Evolutionary conservation across 2,888 invertebrate species (phyloP), one percentile per base, ranked within the genome.

Genomic region (Aphidius colemani): DNA sequence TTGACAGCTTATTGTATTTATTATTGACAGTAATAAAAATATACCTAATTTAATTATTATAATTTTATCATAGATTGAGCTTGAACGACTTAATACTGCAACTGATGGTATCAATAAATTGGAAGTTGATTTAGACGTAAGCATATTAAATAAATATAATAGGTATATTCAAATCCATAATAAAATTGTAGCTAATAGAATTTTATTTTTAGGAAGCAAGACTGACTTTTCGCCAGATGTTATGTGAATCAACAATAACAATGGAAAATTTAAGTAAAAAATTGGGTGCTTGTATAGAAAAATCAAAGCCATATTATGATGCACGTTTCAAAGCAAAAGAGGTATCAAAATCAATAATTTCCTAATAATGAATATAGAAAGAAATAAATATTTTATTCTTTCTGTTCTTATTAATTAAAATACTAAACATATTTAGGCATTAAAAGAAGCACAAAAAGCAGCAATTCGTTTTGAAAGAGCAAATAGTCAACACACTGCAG

Each of bases 41-140:
- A 13, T 55, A 58, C 44, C 48, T 59, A 46, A 6, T 59, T 30
- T 58, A 58, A 60, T 53, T 61, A 48, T 61, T 57, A 55, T 53
- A 8, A 39, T 66, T 74, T 53, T 81, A 30, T 30, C 3, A 30
- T 2, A 91, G 90, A 88, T 93, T 76, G 95, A 96, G 84, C 85
- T 96, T 79, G 96, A 96, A 80, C 89, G 92, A 76, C 85, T 96
- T 66, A 96, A 96, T 82, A 91, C 91, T 74, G 92, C 95, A 40
- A 95, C 96, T 61, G 94, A 96, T 85, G 94, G 94, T 82, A 96
- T 96, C 75, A 96, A 96, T 83, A 90, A 90, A 74, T 86, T 94
- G 68, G 96, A 96, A 85, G 90, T 94, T 70, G 94, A 95, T 82
- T 85, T 95, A 74, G 95, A 95, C 82, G 89, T 90, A 82, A 87